Percentiles rank a stretch among this genome's conserved stretches.
Conservation (phyloP, 2,113 vertebrate genomes). For the Vombatus ursinus region DNA sequence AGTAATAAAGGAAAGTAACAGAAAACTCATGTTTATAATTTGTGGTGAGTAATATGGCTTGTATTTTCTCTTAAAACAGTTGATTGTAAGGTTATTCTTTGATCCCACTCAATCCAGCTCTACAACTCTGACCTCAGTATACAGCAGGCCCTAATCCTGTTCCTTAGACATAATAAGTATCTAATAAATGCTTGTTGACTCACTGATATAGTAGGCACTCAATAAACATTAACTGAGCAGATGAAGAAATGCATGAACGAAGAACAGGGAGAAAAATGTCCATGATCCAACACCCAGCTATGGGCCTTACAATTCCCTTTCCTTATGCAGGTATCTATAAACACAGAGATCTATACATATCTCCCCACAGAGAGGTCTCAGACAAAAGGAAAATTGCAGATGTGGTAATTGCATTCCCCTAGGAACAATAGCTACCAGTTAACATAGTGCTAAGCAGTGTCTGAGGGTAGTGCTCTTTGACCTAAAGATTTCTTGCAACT, state of each 20-base stretch:
- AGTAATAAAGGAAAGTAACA: background rate
- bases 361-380: background rate
- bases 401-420: background rate
- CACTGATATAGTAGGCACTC: background rate
- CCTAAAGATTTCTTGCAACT: conserved; percentile 28
- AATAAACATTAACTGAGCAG: background rate
- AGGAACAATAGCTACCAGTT: background rate
- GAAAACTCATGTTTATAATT: background rate
- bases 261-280: background rate
- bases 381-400: background rate
- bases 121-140: background rate
- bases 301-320: background rate
- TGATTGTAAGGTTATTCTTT: background rate
- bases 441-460: background rate
- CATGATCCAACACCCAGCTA: background rate
- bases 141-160: background rate
- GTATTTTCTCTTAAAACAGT: background rate
- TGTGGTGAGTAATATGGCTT: background rate
- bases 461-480: background rate
- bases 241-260: background rate
- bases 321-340: background rate
- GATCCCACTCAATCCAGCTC: background rate
- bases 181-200: background rate
- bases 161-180: background rate
- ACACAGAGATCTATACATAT: background rate